Conservation (phyloP, 1,140 invertebrate species). For the Lordiphosa clarofinis region DNA sequence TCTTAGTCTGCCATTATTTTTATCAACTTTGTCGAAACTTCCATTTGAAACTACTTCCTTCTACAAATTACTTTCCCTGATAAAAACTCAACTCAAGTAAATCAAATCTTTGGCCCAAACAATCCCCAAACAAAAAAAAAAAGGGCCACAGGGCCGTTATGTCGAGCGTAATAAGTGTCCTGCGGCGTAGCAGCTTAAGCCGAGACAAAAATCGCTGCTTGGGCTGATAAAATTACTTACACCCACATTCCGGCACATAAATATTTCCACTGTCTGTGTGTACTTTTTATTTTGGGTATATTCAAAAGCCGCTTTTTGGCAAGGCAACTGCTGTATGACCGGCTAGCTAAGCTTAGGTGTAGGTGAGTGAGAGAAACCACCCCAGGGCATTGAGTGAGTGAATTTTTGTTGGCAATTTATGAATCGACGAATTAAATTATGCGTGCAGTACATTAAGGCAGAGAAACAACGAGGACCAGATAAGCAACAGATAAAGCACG, state of each 20-base stretch:
- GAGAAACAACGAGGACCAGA: constrained; percentile 14
- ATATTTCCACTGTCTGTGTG: neutral
- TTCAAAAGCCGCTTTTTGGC: constrained; percentile 34
- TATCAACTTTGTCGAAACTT: too few species aligned
- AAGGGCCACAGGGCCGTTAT: constrained; percentile 17
- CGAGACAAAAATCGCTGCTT: constrained; percentile 17
- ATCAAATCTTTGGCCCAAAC: constrained; percentile 1
- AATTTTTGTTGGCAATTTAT: constrained; percentile 61
- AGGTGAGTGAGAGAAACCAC: too few species aligned
- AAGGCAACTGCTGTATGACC: too few species aligned
- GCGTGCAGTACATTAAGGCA: constrained; percentile 62
- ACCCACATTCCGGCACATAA: neutral
- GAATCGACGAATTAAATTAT: constrained; percentile 73
- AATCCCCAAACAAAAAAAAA: neutral
- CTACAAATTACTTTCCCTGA: too few species aligned
- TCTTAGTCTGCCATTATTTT: too few species aligned
- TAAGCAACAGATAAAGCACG: constrained; percentile 54
- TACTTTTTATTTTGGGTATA: constrained; percentile 45
- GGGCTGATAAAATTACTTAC: constrained; percentile 37
- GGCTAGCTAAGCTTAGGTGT: too few species aligned
- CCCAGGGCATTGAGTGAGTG: constrained; percentile 30
- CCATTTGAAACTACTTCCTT: too few species aligned
- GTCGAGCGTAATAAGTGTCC: constrained; percentile 34
- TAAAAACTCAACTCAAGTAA: neutral
- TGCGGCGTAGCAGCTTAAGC: constrained; percentile 28